Conservation (phyloP, 2,888 invertebrate genomes). For the Drosophila mimica region DNA sequence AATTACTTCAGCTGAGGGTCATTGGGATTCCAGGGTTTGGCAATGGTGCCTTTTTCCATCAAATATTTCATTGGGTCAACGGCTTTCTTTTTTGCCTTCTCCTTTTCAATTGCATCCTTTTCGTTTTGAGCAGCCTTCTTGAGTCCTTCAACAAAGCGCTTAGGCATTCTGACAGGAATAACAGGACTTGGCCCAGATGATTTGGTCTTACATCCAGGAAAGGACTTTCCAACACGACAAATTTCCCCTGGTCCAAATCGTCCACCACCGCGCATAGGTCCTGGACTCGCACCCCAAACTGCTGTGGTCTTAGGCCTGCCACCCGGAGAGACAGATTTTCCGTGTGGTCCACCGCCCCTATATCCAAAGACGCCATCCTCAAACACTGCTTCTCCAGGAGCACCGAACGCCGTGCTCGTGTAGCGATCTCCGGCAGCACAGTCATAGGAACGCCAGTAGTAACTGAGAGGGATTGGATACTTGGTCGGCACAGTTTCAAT, state of each 20-base stretch:
- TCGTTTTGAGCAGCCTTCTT: constrained; percentile 14
- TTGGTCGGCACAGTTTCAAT: constrained; percentile 83
- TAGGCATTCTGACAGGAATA: constrained; percentile 48
- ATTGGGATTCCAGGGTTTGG: constrained; percentile 47
- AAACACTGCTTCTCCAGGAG: constrained; percentile 37
- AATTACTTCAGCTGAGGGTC: constrained; percentile 6
- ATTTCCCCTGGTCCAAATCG: constrained; percentile 13
- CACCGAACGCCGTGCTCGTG: constrained; percentile 55
- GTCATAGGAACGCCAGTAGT: constrained; percentile 72
- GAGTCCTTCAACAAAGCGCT: constrained; percentile 15
- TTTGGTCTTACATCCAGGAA: constrained; percentile 30
- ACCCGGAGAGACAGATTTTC: background rate
- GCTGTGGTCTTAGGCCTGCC: constrained; percentile 8
- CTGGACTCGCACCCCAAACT: constrained; percentile 21
- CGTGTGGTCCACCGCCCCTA: constrained; percentile 57
- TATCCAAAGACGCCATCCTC: constrained; percentile 66
- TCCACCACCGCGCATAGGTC: constrained; percentile 28
- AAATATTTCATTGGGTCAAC: constrained; percentile 62
- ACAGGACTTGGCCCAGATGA: constrained; percentile 8
- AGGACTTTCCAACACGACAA: constrained; percentile 16
- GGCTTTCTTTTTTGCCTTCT: constrained; percentile 23
- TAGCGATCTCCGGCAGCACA: constrained; percentile 73
- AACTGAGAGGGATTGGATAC: constrained; percentile 59
- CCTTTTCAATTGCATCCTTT: constrained; percentile 20
- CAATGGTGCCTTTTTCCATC: constrained; percentile 31